Base-by-base conservation (phyloP, 2,888 invertebrate genomes). In the Ectemnius cavifrons region DNA sequence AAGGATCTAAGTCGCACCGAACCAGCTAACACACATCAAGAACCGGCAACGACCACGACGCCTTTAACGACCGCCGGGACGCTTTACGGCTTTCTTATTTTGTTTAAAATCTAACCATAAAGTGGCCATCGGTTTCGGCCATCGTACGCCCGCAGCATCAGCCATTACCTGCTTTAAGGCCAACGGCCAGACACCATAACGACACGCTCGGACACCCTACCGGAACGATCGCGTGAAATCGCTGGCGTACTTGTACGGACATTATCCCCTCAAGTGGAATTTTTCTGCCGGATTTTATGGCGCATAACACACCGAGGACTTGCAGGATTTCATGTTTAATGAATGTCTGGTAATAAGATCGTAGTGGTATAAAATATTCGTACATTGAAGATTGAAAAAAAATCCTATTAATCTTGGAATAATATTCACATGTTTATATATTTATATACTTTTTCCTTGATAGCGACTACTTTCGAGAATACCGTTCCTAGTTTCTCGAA, bases 81-180 rank as follows among this genome's bases (percentile, higher is more conserved):
- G 78, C 76, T 88, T 88, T 86, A 87, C 85, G 85, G 81, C 77
- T 75, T 84, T 78, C 84, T 83, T 86, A 88, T 89, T 89, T 88
- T 88, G 84, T 88, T 86, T 86, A 86, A 85, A 87, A 87, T 87
- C 82, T 84, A 82, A 77, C 84, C 84, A 83, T 85, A 84, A 89
- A 87, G 74, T 66, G 66, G 68, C 73, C 80, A 69, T 75, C 63
- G 60, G 49, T 63, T 61, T 63, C 61, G 56, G 46, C 70, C 70
- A 60, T 68, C 20, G 52, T 1, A 1, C 52, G 52, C 52, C 60
- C 58, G 66, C 68, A 63, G 62, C 58, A 37, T 70, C 59, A 20
- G 56, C 67, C 63, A 66, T 77, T 69, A 60, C 60, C 28, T 67
- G 59, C 57, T 67, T 77, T 67, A 71, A 71, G 46, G 56, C 68